Base-by-base conservation (phyloP, 2,888 invertebrate species). In the Xestia rhomboidea region DNA sequence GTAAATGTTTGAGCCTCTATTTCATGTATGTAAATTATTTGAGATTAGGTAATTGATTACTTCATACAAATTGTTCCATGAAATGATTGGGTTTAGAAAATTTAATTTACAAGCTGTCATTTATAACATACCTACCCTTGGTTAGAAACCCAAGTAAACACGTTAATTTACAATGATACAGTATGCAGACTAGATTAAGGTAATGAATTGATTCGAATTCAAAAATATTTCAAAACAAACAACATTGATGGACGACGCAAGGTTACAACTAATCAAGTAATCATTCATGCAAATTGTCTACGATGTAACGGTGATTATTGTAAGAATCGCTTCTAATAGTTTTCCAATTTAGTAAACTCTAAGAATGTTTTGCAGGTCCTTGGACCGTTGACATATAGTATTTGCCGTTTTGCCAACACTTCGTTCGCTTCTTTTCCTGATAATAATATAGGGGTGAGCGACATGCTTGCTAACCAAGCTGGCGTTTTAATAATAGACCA, bases 21-120 rank as follows among this genome's bases (percentile, higher is more conserved):
- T 13, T n/a, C 46, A 70, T 44, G 24, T 80, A 71, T 49, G 38
- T 38, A 76, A 38, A 67, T 67, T 44, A 54, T 79, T 69, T 57
- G 15, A 46, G 38, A 46, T 38, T 57, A 41, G 8, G n/a, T n/a
- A 38, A 57, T 70, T 49, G 13, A 70, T 60, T n/a, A 60, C 70
- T n/a, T 60, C 38, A 51, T 46, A 46, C 27, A 41, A 49, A 41
- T 21, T 18, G 38, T 34, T 41, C 30, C 41, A 60, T 44, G 44
- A 27, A 30, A 27, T 60, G n/a, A 46, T 38, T 60, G 21, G 15
- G 7, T n/a, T 69, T 60, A 46, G 30, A 30, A n/a, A 30, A 79
- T 68, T 57, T 30, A 38, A 69, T 46, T 46, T n/a, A 38, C 24
- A 78, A 7, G 27, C 27, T 24, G 27, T 0, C 13, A 54, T 54